Percentiles rank a stretch among this genome's conserved stretches.
phyloP scores from a whole-genome alignment of 2,113 vertebrate species.

The Callocephalon fimbriatum region DNA sequence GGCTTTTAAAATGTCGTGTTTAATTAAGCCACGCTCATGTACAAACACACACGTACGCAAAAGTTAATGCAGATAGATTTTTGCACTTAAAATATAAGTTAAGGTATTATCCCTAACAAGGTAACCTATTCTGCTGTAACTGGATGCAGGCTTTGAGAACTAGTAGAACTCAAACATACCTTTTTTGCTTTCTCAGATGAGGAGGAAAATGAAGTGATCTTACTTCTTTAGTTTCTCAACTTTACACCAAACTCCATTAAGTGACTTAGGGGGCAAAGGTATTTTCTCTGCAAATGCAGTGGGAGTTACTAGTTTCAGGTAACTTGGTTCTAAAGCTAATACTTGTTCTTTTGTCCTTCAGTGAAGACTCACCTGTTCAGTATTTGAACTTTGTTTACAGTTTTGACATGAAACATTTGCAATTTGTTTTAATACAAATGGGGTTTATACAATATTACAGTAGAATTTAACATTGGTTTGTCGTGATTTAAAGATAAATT shows the following conservation, averaged over 20 bases:
- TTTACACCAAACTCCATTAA: not conserved
- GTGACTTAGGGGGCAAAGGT: not conserved
- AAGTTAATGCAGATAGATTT: not conserved
- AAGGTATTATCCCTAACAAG: not conserved
- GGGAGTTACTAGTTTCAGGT: not conserved
- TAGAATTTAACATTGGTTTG: not conserved
- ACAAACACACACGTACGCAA: fast-evolving
- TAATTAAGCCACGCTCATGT: not conserved
- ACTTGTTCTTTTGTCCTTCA: not conserved
- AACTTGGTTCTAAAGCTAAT: not conserved
- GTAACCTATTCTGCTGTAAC: not conserved
- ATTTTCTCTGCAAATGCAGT: not conserved
- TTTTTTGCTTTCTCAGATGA: not conserved
- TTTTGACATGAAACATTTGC: not conserved
- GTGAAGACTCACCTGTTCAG: not conserved
- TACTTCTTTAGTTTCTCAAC: not conserved
- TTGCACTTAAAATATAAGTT: not conserved
- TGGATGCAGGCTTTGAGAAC: not conserved
- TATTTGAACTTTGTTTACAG: not conserved
- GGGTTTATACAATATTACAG: not conserved
- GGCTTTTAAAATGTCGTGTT: not conserved
- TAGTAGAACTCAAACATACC: not conserved
- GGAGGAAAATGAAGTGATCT: not conserved
- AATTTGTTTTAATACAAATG: not conserved
- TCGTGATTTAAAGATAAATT: not conserved